Percentiles rank a stretch among this genome's conserved stretches.
These are phyloP conservation scores for Pheosia tremula DNA, from an alignment of 2,888 invertebrate genomes.

Conservation along the genomic window DNA sequence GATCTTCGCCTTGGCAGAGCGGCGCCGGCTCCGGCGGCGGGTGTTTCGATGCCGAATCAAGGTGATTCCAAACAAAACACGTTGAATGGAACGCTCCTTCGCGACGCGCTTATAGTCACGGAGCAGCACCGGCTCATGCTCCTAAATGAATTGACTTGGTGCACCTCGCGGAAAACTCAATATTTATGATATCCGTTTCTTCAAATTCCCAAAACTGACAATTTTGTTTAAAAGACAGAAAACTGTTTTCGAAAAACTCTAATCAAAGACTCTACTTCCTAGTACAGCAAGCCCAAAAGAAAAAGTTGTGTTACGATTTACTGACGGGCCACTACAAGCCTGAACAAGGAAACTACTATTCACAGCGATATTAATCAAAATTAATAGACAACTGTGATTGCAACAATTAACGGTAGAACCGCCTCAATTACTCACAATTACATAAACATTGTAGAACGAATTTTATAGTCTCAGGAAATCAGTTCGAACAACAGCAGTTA, in stretches of 20 bases:
- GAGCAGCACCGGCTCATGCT: neutral
- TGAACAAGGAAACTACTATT: neutral
- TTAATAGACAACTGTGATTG: neutral
- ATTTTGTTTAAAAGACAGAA: too few relatives aligned
- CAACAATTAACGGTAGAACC: neutral
- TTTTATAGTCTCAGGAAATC: neutral
- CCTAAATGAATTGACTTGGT: neutral
- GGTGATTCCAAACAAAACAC: slow-evolving; percentile 4
- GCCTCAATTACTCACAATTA: slow-evolving; percentile 3
- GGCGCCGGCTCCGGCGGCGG: neutral
- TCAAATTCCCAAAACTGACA: neutral
- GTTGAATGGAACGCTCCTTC: slow-evolving; percentile 1
- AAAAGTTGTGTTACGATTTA: neutral
- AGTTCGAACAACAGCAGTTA: neutral
- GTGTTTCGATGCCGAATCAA: slow-evolving; percentile 4
- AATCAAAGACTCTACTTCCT: neutral
- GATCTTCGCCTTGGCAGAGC: slow-evolving; percentile 10
- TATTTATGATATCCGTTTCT: neutral
- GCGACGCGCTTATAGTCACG: neutral
- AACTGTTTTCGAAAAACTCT: too few relatives aligned
- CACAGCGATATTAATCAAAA: neutral
- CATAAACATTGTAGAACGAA: slow-evolving; percentile 6
- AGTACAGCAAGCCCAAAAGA: neutral
- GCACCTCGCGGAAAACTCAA: neutral
- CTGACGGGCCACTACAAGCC: neutral